A percentile compares a stretch with the other conserved stretches of the same genome.
Conservation (phyloP, 2,888 invertebrate species). For the Thereva unica region DNA sequence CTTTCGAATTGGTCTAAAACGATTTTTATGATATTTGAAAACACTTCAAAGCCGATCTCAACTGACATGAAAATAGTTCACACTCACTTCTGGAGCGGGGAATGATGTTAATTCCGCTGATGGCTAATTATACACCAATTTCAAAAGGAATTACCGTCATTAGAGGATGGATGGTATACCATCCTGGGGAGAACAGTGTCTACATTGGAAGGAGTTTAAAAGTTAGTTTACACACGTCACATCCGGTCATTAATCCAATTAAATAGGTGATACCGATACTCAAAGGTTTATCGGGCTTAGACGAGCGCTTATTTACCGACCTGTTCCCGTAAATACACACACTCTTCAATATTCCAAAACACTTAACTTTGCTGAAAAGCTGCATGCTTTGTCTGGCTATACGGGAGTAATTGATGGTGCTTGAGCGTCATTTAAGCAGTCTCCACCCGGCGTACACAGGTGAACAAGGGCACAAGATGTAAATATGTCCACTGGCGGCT, state of each 20-base stretch:
- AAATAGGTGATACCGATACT: neutral
- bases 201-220: too few relatives aligned
- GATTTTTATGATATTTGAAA: conserved; percentile 11
- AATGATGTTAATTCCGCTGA: neutral
- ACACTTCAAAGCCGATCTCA: conserved; percentile 14
- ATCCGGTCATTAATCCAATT: conserved; percentile 9
- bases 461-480: conserved; percentile 23
- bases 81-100: conserved; percentile 12
- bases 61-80: conserved; percentile 28
- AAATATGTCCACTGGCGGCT: too few relatives aligned
- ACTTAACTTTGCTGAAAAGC: too few relatives aligned
- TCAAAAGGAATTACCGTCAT: conserved; percentile 8
- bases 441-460: too few relatives aligned
- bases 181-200: too few relatives aligned
- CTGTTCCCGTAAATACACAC: too few relatives aligned
- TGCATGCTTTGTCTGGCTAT: too few relatives aligned
- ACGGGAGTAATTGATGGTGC: too few relatives aligned
- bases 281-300: too few relatives aligned
- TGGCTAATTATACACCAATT: conserved; percentile 15
- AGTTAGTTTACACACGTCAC: conserved; percentile 4
- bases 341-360: too few relatives aligned
- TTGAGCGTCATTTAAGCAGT: too few relatives aligned
- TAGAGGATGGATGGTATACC: neutral
- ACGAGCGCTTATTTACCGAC: too few relatives aligned
- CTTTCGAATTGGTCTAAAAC: conserved; percentile 15